Evolutionary conservation across 2,888 invertebrate genomes (phyloP), one percentile per base, ranked within the genome.

Genomic region (Steromphala cineraria): DNA sequence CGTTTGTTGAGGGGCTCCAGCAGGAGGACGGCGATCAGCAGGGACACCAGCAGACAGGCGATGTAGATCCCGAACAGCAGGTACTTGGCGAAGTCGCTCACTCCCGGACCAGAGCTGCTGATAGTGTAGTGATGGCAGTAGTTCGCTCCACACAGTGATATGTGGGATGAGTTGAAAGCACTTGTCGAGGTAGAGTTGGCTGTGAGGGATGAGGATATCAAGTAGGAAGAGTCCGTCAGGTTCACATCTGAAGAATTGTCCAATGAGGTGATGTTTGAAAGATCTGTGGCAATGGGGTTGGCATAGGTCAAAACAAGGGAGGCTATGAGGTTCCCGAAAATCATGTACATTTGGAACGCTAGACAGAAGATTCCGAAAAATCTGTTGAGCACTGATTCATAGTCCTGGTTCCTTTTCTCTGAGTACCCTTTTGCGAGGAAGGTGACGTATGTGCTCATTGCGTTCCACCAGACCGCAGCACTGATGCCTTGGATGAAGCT

Each of bases 361-460:
- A 92, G 84, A 80, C 90, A 92, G 80, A 92, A 91, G 40, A 91
- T 87, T 4, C 93, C 92, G 83, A 91, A 92, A 84, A 90, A 93
- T 55, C 86, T 89, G 75, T 89, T 89, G 52, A 91, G 87, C 1
- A 91, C 88, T 74, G 86, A 81, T 17, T 87, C 87, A 5, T 89
- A 80, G 19, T 83, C 81, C 75, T 91, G 85, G 19, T 85, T 85
- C 53, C 87, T 89, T 77, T 86, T 84, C 7, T 84, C 77, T 0
- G 92, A 88, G 80, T 90, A 90, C 21, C 89, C 87, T 4, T 87
- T 79, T 1, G 91, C 90, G 7, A 92, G 86, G 78, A 89, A 90
- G 5, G 92, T 90, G 13, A 92, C 84, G 82, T 93, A 92, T 0
- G 92, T 92, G 36, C 90, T 91, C 74, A 92, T 87, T 4, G 92